These are phyloP conservation scores for Shargacucullia verbasci DNA, from an alignment of 2,888 invertebrate genomes.

Conservation along the genomic window DNA sequence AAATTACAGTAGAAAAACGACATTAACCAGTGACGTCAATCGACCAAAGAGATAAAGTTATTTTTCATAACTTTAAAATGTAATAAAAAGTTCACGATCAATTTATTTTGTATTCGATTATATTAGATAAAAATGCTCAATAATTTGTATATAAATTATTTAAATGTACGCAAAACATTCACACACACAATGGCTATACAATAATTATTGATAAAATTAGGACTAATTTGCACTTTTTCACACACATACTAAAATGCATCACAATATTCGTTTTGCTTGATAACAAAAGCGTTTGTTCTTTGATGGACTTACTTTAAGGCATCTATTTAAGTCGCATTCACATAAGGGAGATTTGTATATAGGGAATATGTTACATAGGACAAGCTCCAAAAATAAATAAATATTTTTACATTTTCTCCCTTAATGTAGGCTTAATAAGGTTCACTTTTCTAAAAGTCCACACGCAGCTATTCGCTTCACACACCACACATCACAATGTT, in stretches of 20 bases:
- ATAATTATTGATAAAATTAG: constrained; percentile 41
- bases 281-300: constrained; percentile 52
- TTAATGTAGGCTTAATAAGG: constrained; percentile 5
- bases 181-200: constrained; percentile 34
- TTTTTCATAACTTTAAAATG: no score
- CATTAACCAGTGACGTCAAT: background rate
- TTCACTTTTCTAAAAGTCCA: constrained; percentile 14
- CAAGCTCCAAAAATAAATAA: constrained; percentile 27
- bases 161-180: constrained; percentile 49
- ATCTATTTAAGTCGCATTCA: constrained; percentile 23
- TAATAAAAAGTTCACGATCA: no score
- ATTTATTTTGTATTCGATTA: no score
- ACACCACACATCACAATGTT: constrained; percentile 31
- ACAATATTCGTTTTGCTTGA: constrained; percentile 28
- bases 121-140: no score
- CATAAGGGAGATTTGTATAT: constrained; percentile 15
- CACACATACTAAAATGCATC: constrained; percentile 49
- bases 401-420: constrained; percentile 16
- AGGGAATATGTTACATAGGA: constrained; percentile 39
- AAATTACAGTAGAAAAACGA: background rate
- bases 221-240: constrained; percentile 56
- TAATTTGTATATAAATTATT: no score
- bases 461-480: constrained; percentile 26
- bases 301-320: constrained; percentile 33
- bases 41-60: background rate